Base-by-base conservation (phyloP, 2,113 vertebrate genomes). In the Syngnathoides biaculeatus region DNA sequence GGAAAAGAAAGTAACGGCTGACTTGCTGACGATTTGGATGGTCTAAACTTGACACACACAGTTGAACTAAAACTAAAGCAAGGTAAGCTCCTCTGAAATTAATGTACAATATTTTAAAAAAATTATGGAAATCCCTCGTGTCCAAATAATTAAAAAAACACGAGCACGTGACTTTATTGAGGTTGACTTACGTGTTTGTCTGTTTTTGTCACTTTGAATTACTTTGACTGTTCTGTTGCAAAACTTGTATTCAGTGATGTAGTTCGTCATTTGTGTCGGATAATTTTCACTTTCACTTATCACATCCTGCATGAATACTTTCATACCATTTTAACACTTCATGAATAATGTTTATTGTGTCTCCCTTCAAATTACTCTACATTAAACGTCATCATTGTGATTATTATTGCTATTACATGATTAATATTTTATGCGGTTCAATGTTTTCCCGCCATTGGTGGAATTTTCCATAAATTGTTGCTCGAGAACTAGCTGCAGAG, bases 391-490 rank as follows among this genome's bases (percentile, higher is more conserved):
- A 50, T 50, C 10, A 52, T n/a, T 50, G 0, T n/a, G 8, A 50
- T 47, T 17, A 20, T 6, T 19, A 47, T n/a, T n/a, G n/a, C 6
- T 7, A 35, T 35, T 3, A 47, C 45, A 47, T 47, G 5, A 47
- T 47, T 20, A 6, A 47, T 47, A n/a, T n/a, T 50, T 50, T 48
- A 20, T 19, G 7, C 8, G 6, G 20, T 50, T 52, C 20, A 20
- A 52, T 6, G 19, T 9, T 1, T 9, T 38, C 27, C 30, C 35
- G 30, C 27, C 30, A 35, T 30, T 58, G 30, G 19, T 39, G 57
- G 30, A 59, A 59, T 59, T n/a, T 59, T 59, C 57, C 57, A 59
- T n/a, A 11, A 38, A 11, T 39, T 59, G 57, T 30, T 35, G 27
- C 55, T 57, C 39, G 20, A 52, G 48, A 11, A 22, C 9, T 8